A percentile compares a stretch with the other conserved stretches of the same genome.
Evolutionary conservation across 2,797 vertebrate genomes (phyloP).

Genomic region (Sternotherus odoratus): DNA sequence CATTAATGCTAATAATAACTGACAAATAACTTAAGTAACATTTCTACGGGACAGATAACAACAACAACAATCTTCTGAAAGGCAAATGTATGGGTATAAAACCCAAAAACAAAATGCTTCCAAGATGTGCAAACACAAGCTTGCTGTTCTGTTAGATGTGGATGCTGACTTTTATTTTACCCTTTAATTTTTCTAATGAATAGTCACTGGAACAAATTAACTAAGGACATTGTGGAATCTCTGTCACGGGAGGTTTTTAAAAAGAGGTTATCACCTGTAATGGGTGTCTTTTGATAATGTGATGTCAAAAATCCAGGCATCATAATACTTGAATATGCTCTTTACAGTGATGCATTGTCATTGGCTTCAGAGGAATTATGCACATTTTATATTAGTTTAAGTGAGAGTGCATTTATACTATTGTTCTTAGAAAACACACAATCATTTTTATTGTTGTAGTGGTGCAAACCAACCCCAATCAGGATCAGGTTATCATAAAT

Average conservation of each 20-base stretch:
- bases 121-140: constrained; percentile 6
- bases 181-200: constrained; percentile 38
- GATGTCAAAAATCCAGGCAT: background rate
- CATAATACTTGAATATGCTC: background rate
- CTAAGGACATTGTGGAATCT: background rate
- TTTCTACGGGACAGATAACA: constrained; percentile 52
- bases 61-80: constrained; percentile 48
- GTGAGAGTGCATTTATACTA: background rate
- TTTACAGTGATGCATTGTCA: background rate
- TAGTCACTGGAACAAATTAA: background rate
- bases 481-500: background rate
- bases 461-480: background rate
- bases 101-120: constrained; percentile 10
- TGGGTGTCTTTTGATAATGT: background rate
- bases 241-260: background rate
- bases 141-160: constrained; percentile 33
- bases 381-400: background rate
- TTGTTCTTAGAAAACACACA: background rate
- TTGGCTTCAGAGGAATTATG: background rate
- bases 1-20: constrained; percentile 64
- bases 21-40: constrained; percentile 66
- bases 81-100: constrained; percentile 8
- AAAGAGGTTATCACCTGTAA: background rate
- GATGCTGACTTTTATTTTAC: constrained; percentile 63
- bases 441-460: fast-evolving